These are phyloP conservation scores for Formicarius rufipectus DNA, from an alignment of 2,113 vertebrate genomes.

Conservation along the genomic window DNA sequence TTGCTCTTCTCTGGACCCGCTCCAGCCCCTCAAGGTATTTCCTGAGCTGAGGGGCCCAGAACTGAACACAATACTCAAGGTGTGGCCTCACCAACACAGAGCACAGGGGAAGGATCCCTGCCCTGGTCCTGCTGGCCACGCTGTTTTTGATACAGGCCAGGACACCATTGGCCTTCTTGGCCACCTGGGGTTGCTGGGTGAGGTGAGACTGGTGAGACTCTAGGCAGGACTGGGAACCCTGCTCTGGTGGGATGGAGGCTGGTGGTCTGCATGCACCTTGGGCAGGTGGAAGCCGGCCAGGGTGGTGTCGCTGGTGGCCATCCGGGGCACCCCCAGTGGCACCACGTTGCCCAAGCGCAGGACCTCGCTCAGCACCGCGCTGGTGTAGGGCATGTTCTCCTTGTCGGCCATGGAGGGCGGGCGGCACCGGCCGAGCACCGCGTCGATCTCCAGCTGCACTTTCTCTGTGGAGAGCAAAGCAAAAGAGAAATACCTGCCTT, in stretches of 20 bases:
- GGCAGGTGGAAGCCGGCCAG: conserved; percentile 80
- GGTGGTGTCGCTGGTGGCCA: conserved; percentile 70
- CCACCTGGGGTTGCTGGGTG: no score
- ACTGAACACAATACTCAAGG: no score
- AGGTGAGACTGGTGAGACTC: no score
- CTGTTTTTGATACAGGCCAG: no score
- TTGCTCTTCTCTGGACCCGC: no score
- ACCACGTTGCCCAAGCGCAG: conserved; percentile 82
- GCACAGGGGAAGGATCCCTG: no score
- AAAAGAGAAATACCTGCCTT: background rate
- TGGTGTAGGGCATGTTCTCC: conserved; percentile 80
- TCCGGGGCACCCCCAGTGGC: conserved; percentile 79
- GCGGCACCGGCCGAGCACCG: conserved; percentile 66
- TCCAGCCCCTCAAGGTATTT: no score
- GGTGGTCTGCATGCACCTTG: conserved; percentile 64
- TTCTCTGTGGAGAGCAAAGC: conserved; percentile 47
- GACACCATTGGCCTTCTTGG: no score
- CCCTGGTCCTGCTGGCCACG: no score
- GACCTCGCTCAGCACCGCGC: conserved; percentile 84
- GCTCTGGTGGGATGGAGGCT: background rate
- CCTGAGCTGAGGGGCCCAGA: no score
- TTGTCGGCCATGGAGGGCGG: conserved; percentile 75
- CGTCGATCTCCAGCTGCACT: conserved; percentile 79
- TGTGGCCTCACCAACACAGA: no score
- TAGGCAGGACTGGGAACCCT: no score